phyloP scores from a whole-genome alignment of 1,140 invertebrate species.

The Pygmarrhopalites habei region DNA sequence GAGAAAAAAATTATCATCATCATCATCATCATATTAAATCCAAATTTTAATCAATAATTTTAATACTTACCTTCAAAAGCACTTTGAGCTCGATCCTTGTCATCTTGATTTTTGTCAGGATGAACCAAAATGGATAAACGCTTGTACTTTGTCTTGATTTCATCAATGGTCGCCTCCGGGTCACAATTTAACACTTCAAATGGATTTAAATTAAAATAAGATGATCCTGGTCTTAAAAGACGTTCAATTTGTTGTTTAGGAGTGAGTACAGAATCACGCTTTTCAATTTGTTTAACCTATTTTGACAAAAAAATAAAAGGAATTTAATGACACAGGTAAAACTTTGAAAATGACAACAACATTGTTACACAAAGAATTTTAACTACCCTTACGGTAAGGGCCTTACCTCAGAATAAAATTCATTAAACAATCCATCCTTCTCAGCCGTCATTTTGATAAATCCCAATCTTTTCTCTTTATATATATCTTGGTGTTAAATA shows the following conservation, averaged over 20 bases:
- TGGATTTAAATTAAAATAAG: constrained; percentile 94
- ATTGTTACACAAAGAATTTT: not conserved
- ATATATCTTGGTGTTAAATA: no score
- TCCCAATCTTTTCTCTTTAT: no score
- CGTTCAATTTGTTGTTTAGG: constrained; percentile 92
- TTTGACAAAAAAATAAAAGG: not conserved
- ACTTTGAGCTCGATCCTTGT: constrained; percentile 85
- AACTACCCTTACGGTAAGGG: not conserved
- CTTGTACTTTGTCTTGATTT: constrained; percentile 94
- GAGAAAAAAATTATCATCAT: constrained; percentile 9
- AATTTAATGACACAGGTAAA: not conserved
- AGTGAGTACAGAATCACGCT: constrained; percentile 80
- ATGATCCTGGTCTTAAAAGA: constrained; percentile 82
- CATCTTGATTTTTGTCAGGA: constrained; percentile 97
- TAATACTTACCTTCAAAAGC: constrained; percentile 82
- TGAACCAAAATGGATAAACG: constrained; percentile 95
- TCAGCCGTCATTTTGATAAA: constrained; percentile 12
- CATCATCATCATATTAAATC: no score
- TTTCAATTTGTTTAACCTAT: constrained; percentile 92
- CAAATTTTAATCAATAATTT: no score
- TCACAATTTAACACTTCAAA: constrained; percentile 94
- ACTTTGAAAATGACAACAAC: not conserved
- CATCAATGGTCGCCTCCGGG: constrained; percentile 75
- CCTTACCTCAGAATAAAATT: constrained; percentile 35
- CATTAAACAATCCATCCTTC: constrained; percentile 28